These are phyloP conservation scores for Saccostrea glomerata DNA, from an alignment of 1,140 invertebrate species.

Conservation along the genomic window DNA sequence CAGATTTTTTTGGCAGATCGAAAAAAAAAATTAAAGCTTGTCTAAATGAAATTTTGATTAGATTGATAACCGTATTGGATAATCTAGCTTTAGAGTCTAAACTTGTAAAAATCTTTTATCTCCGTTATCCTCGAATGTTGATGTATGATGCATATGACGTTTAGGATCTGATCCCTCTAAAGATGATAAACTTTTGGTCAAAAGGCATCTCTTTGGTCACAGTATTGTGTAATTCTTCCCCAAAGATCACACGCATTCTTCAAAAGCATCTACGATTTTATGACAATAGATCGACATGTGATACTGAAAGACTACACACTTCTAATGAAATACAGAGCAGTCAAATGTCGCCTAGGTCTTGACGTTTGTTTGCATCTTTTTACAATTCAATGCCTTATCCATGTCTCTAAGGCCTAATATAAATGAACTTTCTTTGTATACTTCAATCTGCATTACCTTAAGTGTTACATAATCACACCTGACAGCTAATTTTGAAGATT, in stretches of 20 bases:
- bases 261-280: conserved; percentile 19
- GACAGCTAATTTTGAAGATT: not conserved
- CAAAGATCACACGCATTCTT: conserved; percentile 8
- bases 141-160: not conserved
- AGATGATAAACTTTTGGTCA: conserved; percentile 26
- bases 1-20: not conserved
- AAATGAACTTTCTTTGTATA: conserved; percentile 24
- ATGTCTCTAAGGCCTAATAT: not conserved
- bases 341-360: not conserved
- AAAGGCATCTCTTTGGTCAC: not conserved
- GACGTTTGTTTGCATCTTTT: not conserved
- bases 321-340: not conserved
- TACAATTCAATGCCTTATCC: conserved; percentile 1
- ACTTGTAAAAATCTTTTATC: not conserved
- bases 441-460: not conserved
- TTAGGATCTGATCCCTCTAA: not conserved
- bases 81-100: not conserved
- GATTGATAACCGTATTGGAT: not conserved
- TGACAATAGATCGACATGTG: conserved; percentile 6
- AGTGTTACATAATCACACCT: conserved; percentile 25
- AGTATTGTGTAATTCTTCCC: conserved; percentile 8
- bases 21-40: not conserved
- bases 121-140: not conserved
- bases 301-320: conserved; percentile 18
- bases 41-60: not conserved